phyloP scores from a whole-genome alignment of 2,888 invertebrate genomes.

The Ochlodes sylvanus region DNA sequence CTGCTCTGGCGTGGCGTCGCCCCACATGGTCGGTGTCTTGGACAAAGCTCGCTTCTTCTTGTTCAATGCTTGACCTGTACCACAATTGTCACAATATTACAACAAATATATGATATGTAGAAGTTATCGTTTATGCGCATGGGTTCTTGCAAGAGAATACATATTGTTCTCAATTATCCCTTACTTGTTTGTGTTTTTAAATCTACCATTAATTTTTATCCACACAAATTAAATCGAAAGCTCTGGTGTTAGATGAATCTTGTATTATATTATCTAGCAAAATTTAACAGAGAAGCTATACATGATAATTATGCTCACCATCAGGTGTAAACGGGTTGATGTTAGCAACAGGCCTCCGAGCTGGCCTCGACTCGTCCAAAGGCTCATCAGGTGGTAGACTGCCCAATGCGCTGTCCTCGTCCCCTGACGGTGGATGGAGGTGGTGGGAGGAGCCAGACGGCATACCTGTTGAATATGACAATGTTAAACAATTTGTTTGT shows the following conservation, averaged over 20 bases:
- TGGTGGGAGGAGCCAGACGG: slow-evolving; percentile 76
- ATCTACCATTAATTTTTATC: no score
- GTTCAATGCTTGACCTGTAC: slow-evolving; percentile 85
- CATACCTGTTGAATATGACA: slow-evolving; percentile 55
- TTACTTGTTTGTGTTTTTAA: no score
- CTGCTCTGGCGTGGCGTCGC: slow-evolving; percentile 85
- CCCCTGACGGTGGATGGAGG: slow-evolving; percentile 69
- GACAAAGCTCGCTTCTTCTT: slow-evolving; percentile 89
- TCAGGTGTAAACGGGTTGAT: slow-evolving; percentile 95
- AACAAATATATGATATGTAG: no score
- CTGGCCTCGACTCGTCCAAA: slow-evolving; percentile 57
- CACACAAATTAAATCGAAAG: no score
- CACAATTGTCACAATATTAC: not conserved
- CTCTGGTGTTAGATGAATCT: no score
- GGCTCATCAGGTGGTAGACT: slow-evolving; percentile 75
- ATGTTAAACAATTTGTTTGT: not conserved
- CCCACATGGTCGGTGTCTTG: slow-evolving; percentile 78
- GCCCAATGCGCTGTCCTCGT: slow-evolving; percentile 75
- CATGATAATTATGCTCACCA: slow-evolving; percentile 68
- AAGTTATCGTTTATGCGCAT: no score
- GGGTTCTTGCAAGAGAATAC: no score
- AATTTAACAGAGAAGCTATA: no score
- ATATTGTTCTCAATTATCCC: no score
- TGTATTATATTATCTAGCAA: no score
- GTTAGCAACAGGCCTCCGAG: slow-evolving; percentile 86